Conservation (phyloP, 2,113 vertebrate species). For the Lagenorhynchus albirostris region DNA sequence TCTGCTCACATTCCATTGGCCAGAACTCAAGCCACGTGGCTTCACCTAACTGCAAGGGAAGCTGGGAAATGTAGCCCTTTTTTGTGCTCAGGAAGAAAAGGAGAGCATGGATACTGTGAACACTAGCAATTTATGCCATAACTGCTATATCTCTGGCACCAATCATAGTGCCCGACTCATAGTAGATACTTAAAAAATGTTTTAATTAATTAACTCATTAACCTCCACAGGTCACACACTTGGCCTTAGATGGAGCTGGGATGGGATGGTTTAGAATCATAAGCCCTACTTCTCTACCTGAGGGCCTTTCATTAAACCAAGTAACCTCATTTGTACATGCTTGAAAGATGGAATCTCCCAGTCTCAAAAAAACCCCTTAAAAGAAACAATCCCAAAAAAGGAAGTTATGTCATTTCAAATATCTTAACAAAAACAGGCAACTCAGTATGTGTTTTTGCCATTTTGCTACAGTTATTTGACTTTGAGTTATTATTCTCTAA, state of each 20-base stretch:
- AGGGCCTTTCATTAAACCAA: neutral
- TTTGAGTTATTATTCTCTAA: neutral
- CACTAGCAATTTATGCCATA: neutral
- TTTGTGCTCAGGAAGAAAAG: neutral
- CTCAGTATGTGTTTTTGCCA: neutral
- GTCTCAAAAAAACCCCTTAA: neutral
- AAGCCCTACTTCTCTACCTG: neutral
- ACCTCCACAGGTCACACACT: neutral
- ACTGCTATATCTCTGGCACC: neutral
- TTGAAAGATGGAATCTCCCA: neutral
- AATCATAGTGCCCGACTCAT: neutral
- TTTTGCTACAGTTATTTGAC: constrained; percentile 9
- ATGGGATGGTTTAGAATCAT: neutral
- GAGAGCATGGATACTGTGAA: neutral
- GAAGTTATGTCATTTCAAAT: neutral
- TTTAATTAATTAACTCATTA: neutral
- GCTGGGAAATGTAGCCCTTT: neutral
- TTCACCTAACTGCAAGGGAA: neutral
- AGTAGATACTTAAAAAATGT: neutral
- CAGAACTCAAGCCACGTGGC: neutral
- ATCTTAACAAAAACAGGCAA: neutral
- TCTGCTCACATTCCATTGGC: neutral
- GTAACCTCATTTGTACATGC: neutral
- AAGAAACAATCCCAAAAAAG: neutral
- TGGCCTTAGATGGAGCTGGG: neutral